phyloP scores from a whole-genome alignment of 2,888 invertebrate genomes.

The Hesperia comma region DNA sequence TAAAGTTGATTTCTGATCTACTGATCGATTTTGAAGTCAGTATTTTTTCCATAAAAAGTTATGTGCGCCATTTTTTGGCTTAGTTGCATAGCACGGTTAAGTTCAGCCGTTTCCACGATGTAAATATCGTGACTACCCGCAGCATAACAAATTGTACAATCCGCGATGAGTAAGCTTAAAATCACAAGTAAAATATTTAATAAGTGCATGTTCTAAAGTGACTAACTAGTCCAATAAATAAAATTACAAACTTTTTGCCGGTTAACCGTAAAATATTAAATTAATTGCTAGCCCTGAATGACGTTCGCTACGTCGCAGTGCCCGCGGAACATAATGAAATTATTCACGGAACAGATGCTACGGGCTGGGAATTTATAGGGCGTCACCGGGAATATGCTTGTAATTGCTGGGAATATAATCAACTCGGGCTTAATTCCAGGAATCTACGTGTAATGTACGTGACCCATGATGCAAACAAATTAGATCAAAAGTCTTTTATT shows the following conservation, averaged over 20 bases:
- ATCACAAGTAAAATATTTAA: too few relatives aligned
- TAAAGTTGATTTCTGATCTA: too few relatives aligned
- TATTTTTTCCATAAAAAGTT: too few relatives aligned
- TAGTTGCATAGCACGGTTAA: too few relatives aligned
- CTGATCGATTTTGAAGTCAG: too few relatives aligned
- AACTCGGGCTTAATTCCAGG: constrained; percentile 7
- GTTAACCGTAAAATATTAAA: constrained; percentile 6
- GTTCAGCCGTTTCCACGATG: too few relatives aligned
- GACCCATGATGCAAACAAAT: background rate
- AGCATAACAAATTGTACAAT: too few relatives aligned
- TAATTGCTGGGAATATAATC: constrained; percentile 20
- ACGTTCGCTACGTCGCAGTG: constrained; percentile 15
- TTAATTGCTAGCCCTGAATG: constrained; percentile 10
- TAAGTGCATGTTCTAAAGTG: too few relatives aligned
- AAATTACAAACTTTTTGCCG: background rate
- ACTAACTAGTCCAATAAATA: background rate
- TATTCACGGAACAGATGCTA: constrained; percentile 25
- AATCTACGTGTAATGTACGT: background rate
- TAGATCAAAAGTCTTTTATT: too few relatives aligned
- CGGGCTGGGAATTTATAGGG: constrained; percentile 21
- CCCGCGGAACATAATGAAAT: constrained; percentile 25
- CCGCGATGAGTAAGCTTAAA: too few relatives aligned
- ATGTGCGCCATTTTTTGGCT: too few relatives aligned
- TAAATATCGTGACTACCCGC: too few relatives aligned
- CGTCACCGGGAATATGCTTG: constrained; percentile 22